phyloP scores from a whole-genome alignment of 2,113 vertebrate species.

The Rhinogobius similis region DNA sequence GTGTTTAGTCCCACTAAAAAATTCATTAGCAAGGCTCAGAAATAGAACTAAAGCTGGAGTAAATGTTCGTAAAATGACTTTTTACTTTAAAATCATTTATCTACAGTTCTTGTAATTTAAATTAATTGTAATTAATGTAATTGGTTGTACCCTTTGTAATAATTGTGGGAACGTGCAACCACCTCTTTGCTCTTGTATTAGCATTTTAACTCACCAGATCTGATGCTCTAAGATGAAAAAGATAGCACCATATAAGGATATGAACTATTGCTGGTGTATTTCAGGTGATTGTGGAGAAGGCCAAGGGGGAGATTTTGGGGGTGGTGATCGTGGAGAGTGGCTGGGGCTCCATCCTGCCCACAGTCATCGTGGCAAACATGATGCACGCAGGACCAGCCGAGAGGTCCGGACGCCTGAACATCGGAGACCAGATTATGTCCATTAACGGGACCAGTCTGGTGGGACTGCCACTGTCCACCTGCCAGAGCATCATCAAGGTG shows the following conservation, averaged over 20 bases:
- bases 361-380: slow-evolving; percentile 98
- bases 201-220: too few relatives aligned
- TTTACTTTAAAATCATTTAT: too few relatives aligned
- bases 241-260: background rate
- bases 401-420: slow-evolving; percentile 91
- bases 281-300: slow-evolving; percentile 92
- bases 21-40: too few relatives aligned
- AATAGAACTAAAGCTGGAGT: too few relatives aligned
- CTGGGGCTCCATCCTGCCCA: slow-evolving; percentile 98
- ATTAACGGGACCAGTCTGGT: slow-evolving; percentile 97
- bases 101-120: too few relatives aligned
- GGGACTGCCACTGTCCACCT: slow-evolving; percentile 95
- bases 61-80: too few relatives aligned
- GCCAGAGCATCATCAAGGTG: slow-evolving; percentile 98
- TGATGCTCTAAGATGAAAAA: too few relatives aligned
- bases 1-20: too few relatives aligned
- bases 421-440: slow-evolving; percentile 98
- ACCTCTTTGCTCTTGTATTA: too few relatives aligned
- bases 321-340: slow-evolving; percentile 97
- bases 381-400: slow-evolving; percentile 97
- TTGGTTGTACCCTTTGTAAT: too few relatives aligned
- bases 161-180: too few relatives aligned
- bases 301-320: slow-evolving; percentile 95
- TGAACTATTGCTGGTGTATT: background rate
- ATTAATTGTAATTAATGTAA: too few relatives aligned